phyloP scores from a whole-genome alignment of 1,140 invertebrate genomes.

The Psix sp. region DNA sequence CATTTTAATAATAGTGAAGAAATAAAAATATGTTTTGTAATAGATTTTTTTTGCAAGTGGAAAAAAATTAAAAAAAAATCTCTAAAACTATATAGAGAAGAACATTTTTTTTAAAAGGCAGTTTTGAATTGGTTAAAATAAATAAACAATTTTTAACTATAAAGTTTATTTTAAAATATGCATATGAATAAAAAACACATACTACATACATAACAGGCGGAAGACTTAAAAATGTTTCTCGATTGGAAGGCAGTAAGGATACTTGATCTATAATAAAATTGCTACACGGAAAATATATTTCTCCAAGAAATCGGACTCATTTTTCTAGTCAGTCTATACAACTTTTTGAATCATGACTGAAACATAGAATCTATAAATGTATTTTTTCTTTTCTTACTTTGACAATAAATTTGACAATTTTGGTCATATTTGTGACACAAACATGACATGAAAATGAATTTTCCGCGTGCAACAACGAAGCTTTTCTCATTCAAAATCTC shows the following conservation, averaged over 20 bases:
- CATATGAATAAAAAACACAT: slow-evolving; percentile 72
- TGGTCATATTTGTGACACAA: slow-evolving; percentile 2
- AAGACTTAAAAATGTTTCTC: slow-evolving; percentile 62
- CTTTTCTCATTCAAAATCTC: slow-evolving; percentile 23
- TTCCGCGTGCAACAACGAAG: slow-evolving; percentile 2
- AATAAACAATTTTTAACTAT: slow-evolving; percentile 52
- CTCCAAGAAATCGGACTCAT: background rate
- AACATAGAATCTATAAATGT: too few species aligned
- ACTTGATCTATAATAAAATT: slow-evolving; percentile 19
- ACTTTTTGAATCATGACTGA: too few species aligned
- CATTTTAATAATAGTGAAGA: too few species aligned
- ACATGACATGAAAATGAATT: slow-evolving; percentile 3
- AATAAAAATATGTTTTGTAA: too few species aligned
- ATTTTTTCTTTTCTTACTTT: too few species aligned
- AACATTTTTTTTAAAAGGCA: too few species aligned
- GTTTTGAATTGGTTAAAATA: too few species aligned
- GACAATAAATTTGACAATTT: too few species aligned
- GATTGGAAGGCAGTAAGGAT: slow-evolving; percentile 36
- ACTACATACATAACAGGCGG: slow-evolving; percentile 71
- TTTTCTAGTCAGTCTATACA: too few species aligned
- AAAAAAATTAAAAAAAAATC: too few species aligned
- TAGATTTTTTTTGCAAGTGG: too few species aligned
- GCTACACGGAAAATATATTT: slow-evolving; percentile 10
- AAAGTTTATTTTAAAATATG: slow-evolving; percentile 75
- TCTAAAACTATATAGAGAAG: too few species aligned